Conservation (phyloP, 2,888 invertebrate species). For the Petrophora chlorosata region DNA sequence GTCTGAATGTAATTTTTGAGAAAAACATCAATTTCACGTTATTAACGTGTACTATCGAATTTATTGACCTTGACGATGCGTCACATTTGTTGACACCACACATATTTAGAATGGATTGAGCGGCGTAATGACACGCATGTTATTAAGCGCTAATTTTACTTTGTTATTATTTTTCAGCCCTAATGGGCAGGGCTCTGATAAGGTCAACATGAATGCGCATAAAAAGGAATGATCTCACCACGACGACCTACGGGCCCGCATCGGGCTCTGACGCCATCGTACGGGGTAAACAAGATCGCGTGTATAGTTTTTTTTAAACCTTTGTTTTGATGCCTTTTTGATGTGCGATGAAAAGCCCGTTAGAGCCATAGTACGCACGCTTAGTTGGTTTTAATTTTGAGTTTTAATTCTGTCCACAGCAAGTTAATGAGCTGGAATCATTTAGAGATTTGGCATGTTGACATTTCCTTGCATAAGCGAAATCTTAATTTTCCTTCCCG, state of each 20-base stretch:
- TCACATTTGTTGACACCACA: constrained; percentile 23
- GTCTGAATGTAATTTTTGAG: background rate
- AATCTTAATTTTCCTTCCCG: constrained; percentile 2
- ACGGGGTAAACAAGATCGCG: constrained; percentile 51
- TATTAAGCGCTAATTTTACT: constrained; percentile 15
- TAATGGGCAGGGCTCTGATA: constrained; percentile 44
- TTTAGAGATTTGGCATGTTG: no score
- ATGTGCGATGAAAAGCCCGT: constrained; percentile 15
- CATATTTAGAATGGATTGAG: constrained; percentile 21
- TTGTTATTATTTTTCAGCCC: constrained; percentile 41
- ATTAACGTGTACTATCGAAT: background rate
- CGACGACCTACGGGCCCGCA: no score
- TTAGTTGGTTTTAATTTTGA: no score
- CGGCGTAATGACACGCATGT: constrained; percentile 17
- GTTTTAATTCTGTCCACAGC: no score
- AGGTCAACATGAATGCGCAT: constrained; percentile 48
- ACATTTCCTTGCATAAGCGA: no score
- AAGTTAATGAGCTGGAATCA: no score
- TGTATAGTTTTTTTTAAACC: constrained; percentile 53
- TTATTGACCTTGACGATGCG: constrained; percentile 13
- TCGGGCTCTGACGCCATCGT: constrained; percentile 54
- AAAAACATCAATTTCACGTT: no score
- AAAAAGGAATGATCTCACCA: constrained; percentile 59
- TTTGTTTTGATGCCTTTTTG: constrained; percentile 46
- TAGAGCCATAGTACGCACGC: no score